Conservation (phyloP, 2,797 vertebrate genomes). For the Acropternis orthonyx region DNA sequence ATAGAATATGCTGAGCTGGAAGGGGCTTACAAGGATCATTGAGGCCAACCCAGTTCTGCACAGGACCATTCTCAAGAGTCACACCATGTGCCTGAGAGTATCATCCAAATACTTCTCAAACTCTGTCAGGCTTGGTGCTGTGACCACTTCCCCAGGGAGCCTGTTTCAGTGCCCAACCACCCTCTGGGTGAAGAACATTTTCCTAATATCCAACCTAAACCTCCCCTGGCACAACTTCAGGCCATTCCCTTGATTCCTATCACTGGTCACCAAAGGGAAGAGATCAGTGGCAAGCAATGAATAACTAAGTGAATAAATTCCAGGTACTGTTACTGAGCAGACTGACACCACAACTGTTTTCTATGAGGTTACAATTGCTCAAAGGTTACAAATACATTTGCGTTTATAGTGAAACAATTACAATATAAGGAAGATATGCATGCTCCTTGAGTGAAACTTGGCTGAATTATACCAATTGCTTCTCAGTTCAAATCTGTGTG, state of each 20-base stretch:
- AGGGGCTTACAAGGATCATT: not conserved
- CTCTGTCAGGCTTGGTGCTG: not conserved
- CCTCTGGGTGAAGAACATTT: not conserved
- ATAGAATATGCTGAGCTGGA: not conserved
- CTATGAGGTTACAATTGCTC: not conserved
- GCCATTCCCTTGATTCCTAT: not conserved
- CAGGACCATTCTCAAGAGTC: not conserved
- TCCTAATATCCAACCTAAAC: not conserved
- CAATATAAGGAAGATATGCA: not conserved
- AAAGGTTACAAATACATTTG: not conserved
- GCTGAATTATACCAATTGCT: not conserved
- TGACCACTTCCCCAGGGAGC: not conserved
- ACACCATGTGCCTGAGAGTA: not conserved
- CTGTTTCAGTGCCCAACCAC: not conserved
- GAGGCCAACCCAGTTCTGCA: not conserved
- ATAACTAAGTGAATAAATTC: not conserved
- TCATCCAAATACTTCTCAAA: not conserved
- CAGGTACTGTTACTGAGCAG: not conserved
- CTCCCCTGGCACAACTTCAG: not conserved
- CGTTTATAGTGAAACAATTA: not conserved
- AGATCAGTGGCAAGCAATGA: not conserved
- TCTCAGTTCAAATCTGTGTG: not conserved
- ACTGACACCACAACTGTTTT: not conserved
- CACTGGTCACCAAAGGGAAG: not conserved
- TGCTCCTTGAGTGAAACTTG: not conserved